A percentile compares a stretch with the other conserved stretches of the same genome.
phyloP scores from a whole-genome alignment of 37 sponge, comb jelly and placozoan genomes.

The Aplysina aerophoba region DNA sequence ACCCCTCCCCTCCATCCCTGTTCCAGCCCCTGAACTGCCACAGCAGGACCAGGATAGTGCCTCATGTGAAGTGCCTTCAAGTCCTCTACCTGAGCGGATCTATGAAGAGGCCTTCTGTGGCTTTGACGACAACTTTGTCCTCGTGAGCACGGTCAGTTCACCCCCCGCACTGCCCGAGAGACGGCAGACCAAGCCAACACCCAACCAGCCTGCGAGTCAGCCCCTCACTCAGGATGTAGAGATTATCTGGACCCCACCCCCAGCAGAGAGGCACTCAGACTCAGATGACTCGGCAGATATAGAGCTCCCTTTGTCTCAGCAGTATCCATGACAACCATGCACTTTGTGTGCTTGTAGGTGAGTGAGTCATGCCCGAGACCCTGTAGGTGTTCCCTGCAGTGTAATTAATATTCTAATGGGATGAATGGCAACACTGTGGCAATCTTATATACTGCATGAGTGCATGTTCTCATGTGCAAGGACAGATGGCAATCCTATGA shows the following conservation, averaged over 20 bases:
- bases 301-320: too few species aligned
- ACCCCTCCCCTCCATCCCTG: slow-evolving; percentile 21
- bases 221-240: slow-evolving; percentile 27
- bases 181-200: not conserved
- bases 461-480: too few species aligned
- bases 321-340: too few species aligned
- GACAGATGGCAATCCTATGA: too few species aligned
- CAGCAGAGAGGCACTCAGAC: not conserved
- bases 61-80: too few species aligned
- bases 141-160: not conserved
- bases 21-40: not conserved
- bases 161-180: slow-evolving; percentile 29
- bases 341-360: too few species aligned
- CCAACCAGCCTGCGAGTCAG: not conserved
- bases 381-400: too few species aligned
- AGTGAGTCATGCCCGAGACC: too few species aligned
- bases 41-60: not conserved
- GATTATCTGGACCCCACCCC: slow-evolving; percentile 5
- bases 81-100: not conserved
- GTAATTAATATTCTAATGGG: too few species aligned
- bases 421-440: too few species aligned
- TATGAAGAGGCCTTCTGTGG: slow-evolving; percentile 17
- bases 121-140: slow-evolving; percentile 4
- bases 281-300: too few species aligned
- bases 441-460: too few species aligned